Percentiles rank a stretch among this genome's conserved stretches.
phyloP scores from a whole-genome alignment of 2,888 invertebrate genomes.

The Hanleya hanleyi region DNA sequence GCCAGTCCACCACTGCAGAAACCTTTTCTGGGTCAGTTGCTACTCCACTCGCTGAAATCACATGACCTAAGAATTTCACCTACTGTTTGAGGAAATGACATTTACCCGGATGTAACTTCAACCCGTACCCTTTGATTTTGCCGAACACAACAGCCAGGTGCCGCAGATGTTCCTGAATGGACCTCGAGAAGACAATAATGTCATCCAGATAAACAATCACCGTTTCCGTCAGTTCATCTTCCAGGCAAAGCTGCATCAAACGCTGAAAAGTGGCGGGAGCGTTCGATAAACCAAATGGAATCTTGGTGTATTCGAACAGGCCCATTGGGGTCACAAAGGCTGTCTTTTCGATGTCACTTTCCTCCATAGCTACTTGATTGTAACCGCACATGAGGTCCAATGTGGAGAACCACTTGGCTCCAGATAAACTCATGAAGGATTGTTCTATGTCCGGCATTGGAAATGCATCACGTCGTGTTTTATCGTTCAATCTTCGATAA shows the following conservation, averaged over 20 bases:
- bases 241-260: not conserved
- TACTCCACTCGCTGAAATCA: not conserved
- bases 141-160: not conserved
- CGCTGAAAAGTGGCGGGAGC: not conserved
- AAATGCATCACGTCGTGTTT: not conserved
- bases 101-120: constrained; percentile 11
- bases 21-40: not conserved
- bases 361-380: not conserved
- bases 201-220: not conserved
- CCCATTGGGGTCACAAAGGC: not conserved
- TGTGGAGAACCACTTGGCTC: not conserved
- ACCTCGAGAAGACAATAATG: not conserved
- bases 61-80: constrained; percentile 17
- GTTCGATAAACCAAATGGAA: not conserved
- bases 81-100: constrained; percentile 17
- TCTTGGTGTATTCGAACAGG: not conserved
- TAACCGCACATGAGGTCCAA: not conserved
- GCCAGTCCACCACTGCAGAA: not conserved
- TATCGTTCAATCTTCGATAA: not conserved
- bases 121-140: not conserved
- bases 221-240: not conserved
- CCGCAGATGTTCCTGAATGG: not conserved
- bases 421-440: not conserved
- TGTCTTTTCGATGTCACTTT: not conserved
- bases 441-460: not conserved